Base-by-base conservation (phyloP, 2,797 vertebrate genomes). In the Hippopotamyrus pictus region DNA sequence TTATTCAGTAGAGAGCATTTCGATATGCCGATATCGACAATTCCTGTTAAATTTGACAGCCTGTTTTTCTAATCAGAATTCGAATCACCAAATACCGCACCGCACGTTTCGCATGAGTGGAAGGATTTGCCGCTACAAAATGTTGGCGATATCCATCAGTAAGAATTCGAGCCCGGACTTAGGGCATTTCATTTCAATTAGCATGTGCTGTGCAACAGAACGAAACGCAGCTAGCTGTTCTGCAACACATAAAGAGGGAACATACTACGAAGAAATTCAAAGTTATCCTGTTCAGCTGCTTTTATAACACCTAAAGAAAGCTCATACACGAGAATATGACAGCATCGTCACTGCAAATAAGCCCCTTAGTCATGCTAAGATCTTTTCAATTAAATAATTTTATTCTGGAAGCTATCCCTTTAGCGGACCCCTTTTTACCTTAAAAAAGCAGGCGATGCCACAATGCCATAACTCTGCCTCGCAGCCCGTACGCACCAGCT, bases 401-500 rank as follows among this genome's bases (percentile, higher is more conserved):
- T 82, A n/a, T 46, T 46, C 37, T 33, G 41, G 19, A 46, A 82
- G 6, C 17, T 41, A n/a, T 51, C 46, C 9, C 8, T 48, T 50
- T 22, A 85, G 44, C 11, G 0, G 0, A 50, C 2, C 29, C 1
- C 11, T 0, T 0, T 69, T 90, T 93, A 96, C 96, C 96, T 93
- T 50, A 89, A 12, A 1, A 95, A 4, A 3, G 91, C 89, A 53
- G 94, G 91, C 0, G 93, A 93, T 79, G 92, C 93, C 89, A 95
- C 65, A 1, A 95, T 8, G 0, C 57, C 93, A 92, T 93, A 94
- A 93, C 94, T 95, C 91, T 95, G 95, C 88, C 92, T 93, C 19
- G 94, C 90, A 0, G 91, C 93, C 53, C 95, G 93, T 0, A 94
- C 92, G 91, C 95, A 95, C 94, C 94, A 94, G 62, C 92, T 94